Evolutionary conservation across 35 echinoderm and acorn worm genomes (phyloP).

Genomic region (Heliocidaris erythrogramma): DNA sequence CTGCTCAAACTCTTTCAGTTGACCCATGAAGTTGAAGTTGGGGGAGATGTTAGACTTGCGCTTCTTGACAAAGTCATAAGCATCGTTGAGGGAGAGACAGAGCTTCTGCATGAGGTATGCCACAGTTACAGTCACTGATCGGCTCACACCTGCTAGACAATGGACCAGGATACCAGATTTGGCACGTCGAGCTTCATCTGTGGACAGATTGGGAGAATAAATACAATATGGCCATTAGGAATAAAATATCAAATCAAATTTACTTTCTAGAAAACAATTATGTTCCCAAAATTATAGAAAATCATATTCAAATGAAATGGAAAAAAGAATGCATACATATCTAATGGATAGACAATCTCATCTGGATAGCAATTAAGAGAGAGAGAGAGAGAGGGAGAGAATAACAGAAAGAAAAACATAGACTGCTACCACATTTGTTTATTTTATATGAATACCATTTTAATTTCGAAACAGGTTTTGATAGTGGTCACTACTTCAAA

Average conservation of each 20-base stretch:
- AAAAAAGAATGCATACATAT: not conserved
- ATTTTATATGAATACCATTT: too few relatives aligned
- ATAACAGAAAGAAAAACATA: too few relatives aligned
- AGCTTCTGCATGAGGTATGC: conserved; percentile 99
- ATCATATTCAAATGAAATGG: not conserved
- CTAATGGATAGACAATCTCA: too few relatives aligned
- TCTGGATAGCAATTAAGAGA: too few relatives aligned
- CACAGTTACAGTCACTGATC: conserved; percentile 98
- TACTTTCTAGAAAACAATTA: not conserved
- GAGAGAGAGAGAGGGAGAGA: too few relatives aligned
- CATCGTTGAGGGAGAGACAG: conserved; percentile 93
- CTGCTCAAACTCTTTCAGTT: conserved; percentile 94
- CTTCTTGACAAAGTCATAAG: conserved; percentile 95
- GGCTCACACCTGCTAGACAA: conserved; percentile 92
- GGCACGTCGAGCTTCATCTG: conserved; percentile 84
- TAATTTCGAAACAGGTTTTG: not conserved
- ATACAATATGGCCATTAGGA: not conserved
- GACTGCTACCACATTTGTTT: too few relatives aligned
- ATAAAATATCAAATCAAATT: not conserved
- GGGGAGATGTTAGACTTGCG: conserved; percentile 98
- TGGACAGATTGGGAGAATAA: conserved; percentile 60
- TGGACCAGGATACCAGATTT: conserved; percentile 95
- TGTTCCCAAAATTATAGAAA: not conserved
- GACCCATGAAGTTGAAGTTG: conserved; percentile 98
- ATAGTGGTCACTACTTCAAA: not conserved